Percentiles rank a stretch among this genome's conserved stretches.
These are phyloP conservation scores for Poeciliopsis gracilis DNA, from an alignment of 2,797 vertebrate genomes.

Conservation along the genomic window DNA sequence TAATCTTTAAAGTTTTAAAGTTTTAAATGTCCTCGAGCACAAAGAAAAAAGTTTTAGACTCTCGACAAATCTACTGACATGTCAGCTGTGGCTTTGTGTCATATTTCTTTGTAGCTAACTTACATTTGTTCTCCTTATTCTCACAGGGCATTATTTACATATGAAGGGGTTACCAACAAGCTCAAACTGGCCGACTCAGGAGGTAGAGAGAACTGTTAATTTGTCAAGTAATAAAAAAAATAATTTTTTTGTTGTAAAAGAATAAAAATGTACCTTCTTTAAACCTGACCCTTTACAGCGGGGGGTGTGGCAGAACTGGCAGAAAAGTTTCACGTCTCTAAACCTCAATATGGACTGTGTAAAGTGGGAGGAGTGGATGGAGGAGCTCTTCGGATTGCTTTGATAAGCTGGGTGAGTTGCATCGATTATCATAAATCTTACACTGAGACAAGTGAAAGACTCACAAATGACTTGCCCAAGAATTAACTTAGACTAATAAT, in stretches of 20 bases:
- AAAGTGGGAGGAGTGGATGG: constrained; percentile 68
- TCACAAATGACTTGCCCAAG: constrained; percentile 6
- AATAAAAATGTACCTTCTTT: constrained; percentile 8
- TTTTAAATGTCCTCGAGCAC: constrained; percentile 16
- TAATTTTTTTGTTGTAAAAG: constrained; percentile 6
- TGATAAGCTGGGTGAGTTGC: constrained; percentile 83
- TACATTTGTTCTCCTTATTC: constrained; percentile 44
- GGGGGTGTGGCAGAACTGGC: constrained; percentile 81
- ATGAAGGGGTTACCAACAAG: constrained; percentile 83
- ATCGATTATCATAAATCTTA: constrained; percentile 23
- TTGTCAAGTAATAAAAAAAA: background rate
- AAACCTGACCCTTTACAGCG: constrained; percentile 51
- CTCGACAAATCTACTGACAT: background rate
- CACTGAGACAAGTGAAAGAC: constrained; percentile 12
- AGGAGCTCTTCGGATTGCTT: constrained; percentile 68
- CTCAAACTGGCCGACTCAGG: constrained; percentile 85
- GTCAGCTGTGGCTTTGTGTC: background rate
- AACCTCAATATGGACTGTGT: constrained; percentile 82
- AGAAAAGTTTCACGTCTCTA: constrained; percentile 77
- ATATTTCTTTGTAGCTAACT: constrained; percentile 33
- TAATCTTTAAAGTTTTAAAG: constrained; percentile 24
- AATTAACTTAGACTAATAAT: background rate
- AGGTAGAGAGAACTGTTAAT: constrained; percentile 66
- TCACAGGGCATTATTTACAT: constrained; percentile 83
- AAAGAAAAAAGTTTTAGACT: background rate